phyloP scores from a whole-genome alignment of 2,888 invertebrate genomes.

The Plebejus melissa region DNA sequence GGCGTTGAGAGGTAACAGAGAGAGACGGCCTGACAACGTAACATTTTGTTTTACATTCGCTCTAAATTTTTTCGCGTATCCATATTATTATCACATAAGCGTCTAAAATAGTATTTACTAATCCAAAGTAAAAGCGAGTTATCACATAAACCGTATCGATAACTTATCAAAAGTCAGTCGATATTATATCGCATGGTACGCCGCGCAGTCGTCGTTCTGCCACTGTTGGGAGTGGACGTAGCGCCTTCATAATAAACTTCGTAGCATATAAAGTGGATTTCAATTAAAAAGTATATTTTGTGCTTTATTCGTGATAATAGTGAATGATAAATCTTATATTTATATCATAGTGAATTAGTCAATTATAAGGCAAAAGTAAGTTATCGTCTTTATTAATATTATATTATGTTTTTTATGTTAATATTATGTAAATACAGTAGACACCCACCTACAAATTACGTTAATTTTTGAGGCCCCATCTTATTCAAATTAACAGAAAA shows the following conservation, averaged over 20 bases:
- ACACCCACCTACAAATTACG: neutral
- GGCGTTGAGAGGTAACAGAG: neutral
- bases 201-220: neutral
- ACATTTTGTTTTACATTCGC: neutral
- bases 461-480: no score
- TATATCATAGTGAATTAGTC: neutral
- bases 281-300: neutral
- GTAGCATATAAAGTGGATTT: neutral
- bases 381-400: neutral
- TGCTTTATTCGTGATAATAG: neutral
- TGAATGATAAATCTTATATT: neutral
- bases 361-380: neutral
- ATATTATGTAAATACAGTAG: neutral
- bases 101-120: neutral
- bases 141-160: neutral
- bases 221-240: neutral
- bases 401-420: neutral
- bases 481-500: no score
- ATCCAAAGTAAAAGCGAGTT: neutral
- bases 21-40: neutral
- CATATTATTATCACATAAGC: neutral
- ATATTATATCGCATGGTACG: neutral
- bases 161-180: constrained; percentile 26
- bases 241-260: neutral
- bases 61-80: neutral